Percentiles rank a stretch among this genome's conserved stretches.
These are phyloP conservation scores for Paguma larvata DNA, from an alignment of 2,797 vertebrate genomes.

Conservation along the genomic window DNA sequence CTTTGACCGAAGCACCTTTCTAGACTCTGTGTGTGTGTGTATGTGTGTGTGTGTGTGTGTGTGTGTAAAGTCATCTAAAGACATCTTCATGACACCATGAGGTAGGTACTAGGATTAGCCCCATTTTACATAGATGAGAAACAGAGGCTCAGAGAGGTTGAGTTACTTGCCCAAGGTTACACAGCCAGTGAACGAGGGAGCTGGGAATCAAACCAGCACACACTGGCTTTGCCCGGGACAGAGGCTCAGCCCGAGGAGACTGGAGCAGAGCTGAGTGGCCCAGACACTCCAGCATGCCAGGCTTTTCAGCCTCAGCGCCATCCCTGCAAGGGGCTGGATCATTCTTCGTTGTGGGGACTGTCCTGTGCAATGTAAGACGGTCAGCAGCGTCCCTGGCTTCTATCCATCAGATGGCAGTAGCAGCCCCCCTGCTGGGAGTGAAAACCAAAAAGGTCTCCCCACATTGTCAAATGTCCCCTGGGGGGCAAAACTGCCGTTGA, in stretches of 20 bases:
- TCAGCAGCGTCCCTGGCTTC: neutral
- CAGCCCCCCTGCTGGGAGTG: neutral
- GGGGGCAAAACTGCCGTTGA: neutral
- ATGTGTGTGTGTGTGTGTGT: neutral
- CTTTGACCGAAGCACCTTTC: neutral
- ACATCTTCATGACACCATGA: neutral
- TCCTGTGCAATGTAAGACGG: neutral
- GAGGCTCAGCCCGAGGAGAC: neutral
- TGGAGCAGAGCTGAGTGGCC: no score
- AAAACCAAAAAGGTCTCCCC: neutral
- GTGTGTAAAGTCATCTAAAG: neutral
- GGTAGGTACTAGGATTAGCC: neutral
- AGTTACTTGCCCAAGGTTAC: neutral
- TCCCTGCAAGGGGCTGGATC: rapidly evolving
- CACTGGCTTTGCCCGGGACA: neutral
- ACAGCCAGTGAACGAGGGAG: neutral
- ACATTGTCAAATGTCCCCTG: neutral
- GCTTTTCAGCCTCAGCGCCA: neutral
- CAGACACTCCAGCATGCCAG: neutral
- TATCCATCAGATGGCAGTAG: neutral
- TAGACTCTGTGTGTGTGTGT: neutral
- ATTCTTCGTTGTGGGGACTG: neutral
- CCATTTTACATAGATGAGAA: neutral
- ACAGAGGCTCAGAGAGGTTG: neutral
- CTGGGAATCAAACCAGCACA: neutral